Evolutionary conservation across 1,140 invertebrate species (phyloP).

Genomic region (Galleria mellonella): DNA sequence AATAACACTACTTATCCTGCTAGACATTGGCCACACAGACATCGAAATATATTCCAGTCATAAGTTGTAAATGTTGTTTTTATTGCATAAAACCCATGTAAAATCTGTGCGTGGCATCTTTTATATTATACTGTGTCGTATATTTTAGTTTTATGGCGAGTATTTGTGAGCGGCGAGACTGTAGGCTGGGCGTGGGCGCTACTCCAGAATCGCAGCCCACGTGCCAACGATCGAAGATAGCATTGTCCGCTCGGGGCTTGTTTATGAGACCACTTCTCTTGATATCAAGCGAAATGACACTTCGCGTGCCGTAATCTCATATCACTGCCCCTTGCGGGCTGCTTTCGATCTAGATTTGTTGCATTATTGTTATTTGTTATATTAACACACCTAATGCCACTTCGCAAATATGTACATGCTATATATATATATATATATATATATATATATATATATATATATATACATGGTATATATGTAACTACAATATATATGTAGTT

Average conservation of each 20-base stretch:
- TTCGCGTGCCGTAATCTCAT: constrained; percentile 40
- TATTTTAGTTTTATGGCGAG: constrained; percentile 50
- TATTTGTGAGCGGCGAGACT: constrained; percentile 13
- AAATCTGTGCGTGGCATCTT: constrained; percentile 46
- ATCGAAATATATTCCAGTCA: constrained; percentile 48
- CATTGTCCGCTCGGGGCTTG: constrained; percentile 48
- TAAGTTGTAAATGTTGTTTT: constrained; percentile 41
- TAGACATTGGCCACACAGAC: constrained; percentile 41
- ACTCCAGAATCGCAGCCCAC: constrained; percentile 60
- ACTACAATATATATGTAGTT: too few species aligned
- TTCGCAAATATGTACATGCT: too few species aligned
- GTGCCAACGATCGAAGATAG: constrained; percentile 55
- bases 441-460: too few species aligned
- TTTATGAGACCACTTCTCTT: constrained; percentile 46
- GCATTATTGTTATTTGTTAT: neutral
- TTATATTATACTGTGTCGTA: constrained; percentile 44
- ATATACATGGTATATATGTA: too few species aligned
- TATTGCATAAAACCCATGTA: constrained; percentile 43
- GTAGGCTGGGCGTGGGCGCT: constrained; percentile 59
- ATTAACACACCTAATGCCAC: too few species aligned
- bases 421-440: too few species aligned
- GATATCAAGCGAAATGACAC: constrained; percentile 49
- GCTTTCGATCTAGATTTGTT: constrained; percentile 32
- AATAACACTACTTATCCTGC: too few species aligned
- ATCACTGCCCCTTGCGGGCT: constrained; percentile 9